phyloP scores from a whole-genome alignment of 1,140 invertebrate genomes.

The Drosophila teissieri region DNA sequence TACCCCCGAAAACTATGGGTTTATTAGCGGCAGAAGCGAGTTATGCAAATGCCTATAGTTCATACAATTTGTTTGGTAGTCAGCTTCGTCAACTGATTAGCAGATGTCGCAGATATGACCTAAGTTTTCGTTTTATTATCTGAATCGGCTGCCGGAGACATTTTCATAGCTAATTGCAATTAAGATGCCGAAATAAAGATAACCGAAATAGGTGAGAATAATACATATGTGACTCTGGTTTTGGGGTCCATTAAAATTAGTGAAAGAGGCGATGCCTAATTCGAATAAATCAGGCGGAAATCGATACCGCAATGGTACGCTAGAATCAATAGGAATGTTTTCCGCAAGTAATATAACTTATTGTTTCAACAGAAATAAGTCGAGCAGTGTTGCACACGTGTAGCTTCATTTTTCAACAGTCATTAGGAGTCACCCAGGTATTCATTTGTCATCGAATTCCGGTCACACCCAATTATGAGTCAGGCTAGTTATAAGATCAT shows the following conservation, averaged over 20 bases:
- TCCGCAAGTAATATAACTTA: not conserved
- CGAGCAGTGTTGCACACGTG: constrained; percentile 14
- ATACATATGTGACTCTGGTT: constrained; percentile 48
- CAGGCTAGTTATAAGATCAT: constrained; percentile 49
- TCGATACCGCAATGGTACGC: not conserved
- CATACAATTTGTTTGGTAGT: constrained; percentile 73
- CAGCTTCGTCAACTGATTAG: constrained; percentile 65
- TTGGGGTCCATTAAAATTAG: constrained; percentile 6
- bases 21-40: constrained; percentile 58
- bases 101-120: constrained; percentile 61
- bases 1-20: constrained; percentile 63
- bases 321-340: not conserved
- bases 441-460: constrained; percentile 38
- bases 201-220: constrained; percentile 68
- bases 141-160: constrained; percentile 31
- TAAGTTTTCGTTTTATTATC: constrained; percentile 46
- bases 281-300: not conserved
- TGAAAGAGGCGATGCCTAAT: not conserved
- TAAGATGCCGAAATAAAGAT: constrained; percentile 65
- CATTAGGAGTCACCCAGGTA: constrained; percentile 1
- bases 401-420: not conserved
- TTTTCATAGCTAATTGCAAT: constrained; percentile 80
- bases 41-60: constrained; percentile 67
- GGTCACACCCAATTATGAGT: constrained; percentile 35
- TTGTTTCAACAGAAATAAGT: not conserved